Evolutionary conservation across 2,888 invertebrate genomes (phyloP), one percentile per base, ranked within the genome.

Genomic region (Lymantria dispar): DNA sequence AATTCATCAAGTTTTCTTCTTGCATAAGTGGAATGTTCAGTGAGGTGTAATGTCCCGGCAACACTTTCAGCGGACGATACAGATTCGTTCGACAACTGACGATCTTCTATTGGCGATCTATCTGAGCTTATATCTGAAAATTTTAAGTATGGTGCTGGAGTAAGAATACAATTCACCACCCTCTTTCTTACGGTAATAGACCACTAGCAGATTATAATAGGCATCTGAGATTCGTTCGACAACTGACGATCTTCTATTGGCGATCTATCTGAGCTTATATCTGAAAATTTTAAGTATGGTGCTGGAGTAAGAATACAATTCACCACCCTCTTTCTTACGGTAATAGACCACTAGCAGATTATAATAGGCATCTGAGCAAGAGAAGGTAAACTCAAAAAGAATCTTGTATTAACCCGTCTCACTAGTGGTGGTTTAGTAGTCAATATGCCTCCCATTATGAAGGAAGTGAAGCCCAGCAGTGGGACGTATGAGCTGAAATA

Each of bases 1-100:
- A 98, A 79, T 73, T 96, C 96, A 74, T 96, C 95, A 5, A 98
- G 88, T 79, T 97, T 97, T 63, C 95, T 92, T 46, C 95, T 92
- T 0, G 97, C 96, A 78, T 96, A 96, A 48, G 94, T 96, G 1
- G 96, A 96, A 79, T 96, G 96, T 67, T 96, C 96, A 0, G 94
- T 94, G n/a, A 96, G 94, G 67, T 96, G 94, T 31, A 94, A 73
- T 0, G 80, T 78, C 1, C 81, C 83, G 0, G 77, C 83, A 8
- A 78, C 85, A 65, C 92, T 91, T 58, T 92, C 86, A 52, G 91
- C 90, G 9, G 92, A 87, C 37, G 89, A 84, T 41, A 81, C 88
- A 0, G 92, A 92, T 48, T 94, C 94, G 42, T 91, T 91, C 0
- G 93, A 93, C 43, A 90, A 50, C 64, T 93, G 93, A 7, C 92